phyloP scores from a whole-genome alignment of 1,140 invertebrate genomes.

The Aphidius ervi region DNA sequence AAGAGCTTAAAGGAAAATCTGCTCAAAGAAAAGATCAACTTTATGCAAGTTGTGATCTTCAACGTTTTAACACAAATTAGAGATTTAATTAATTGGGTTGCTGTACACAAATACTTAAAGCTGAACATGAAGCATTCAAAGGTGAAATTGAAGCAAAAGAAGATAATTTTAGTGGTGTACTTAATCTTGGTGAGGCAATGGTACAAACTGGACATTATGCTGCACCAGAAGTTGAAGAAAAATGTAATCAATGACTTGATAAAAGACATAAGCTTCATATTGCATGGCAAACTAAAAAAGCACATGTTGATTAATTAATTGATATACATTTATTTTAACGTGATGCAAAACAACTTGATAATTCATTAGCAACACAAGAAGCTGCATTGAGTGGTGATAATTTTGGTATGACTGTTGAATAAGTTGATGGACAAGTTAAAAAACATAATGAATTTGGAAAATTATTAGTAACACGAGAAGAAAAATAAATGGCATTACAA shows the following conservation, averaged over 20 bases:
- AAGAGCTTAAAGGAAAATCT: slow-evolving; percentile 76
- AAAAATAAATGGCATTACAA: slow-evolving; percentile 79
- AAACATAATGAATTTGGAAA: slow-evolving; percentile 91
- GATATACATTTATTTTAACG: slow-evolving; percentile 92
- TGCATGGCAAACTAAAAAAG: slow-evolving; percentile 85
- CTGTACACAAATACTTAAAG: slow-evolving; percentile 80
- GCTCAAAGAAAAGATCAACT: slow-evolving; percentile 75
- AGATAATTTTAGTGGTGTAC: slow-evolving; percentile 75
- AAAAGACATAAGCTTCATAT: slow-evolving; percentile 75
- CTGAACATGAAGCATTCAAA: slow-evolving; percentile 86
- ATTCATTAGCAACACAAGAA: slow-evolving; percentile 84
- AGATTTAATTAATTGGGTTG: slow-evolving; percentile 86
- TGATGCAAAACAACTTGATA: slow-evolving; percentile 91
- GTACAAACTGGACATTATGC: slow-evolving; percentile 84
- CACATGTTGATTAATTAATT: slow-evolving; percentile 89
- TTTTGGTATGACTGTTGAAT: slow-evolving; percentile 72
- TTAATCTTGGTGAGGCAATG: slow-evolving; percentile 78
- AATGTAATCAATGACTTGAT: slow-evolving; percentile 70
- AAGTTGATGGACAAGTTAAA: slow-evolving; percentile 80
- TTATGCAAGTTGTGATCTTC: slow-evolving; percentile 83
- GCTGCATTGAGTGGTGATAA: slow-evolving; percentile 62
- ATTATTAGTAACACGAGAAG: slow-evolving; percentile 76
- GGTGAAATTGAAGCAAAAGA: slow-evolving; percentile 94
- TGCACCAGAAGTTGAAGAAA: slow-evolving; percentile 74
- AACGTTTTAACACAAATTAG: slow-evolving; percentile 75